A percentile compares a stretch with the other conserved stretches of the same genome.
Conservation (phyloP, 2,113 vertebrate species). For the Fukomys damarensis region DNA sequence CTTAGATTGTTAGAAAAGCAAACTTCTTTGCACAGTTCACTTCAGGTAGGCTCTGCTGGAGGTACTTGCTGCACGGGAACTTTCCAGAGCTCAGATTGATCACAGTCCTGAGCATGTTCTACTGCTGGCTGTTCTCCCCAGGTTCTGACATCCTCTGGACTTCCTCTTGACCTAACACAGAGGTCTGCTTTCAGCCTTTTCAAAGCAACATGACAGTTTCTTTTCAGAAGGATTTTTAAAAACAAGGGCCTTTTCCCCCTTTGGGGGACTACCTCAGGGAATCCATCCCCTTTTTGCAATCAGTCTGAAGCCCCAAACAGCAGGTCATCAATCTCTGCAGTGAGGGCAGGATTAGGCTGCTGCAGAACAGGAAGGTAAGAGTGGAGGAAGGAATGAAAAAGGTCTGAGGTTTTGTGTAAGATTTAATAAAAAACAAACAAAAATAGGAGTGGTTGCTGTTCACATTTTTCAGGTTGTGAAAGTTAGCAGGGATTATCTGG, state of each 20-base stretch:
- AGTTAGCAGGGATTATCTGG: slow-evolving; percentile 39
- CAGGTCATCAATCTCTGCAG: not conserved
- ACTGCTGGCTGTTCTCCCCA: not conserved
- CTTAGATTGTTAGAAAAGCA: not conserved
- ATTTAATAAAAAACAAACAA: slow-evolving; percentile 82
- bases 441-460: slow-evolving; percentile 77
- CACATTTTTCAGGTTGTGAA: slow-evolving; percentile 79
- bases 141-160: not conserved
- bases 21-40: not conserved
- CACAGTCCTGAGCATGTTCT: not conserved
- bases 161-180: not conserved
- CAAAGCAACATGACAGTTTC: not conserved
- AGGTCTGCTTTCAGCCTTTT: not conserved
- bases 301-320: not conserved
- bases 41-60: not conserved
- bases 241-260: not conserved
- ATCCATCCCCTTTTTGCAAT: not conserved
- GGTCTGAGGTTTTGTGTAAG: slow-evolving; percentile 73
- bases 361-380: slow-evolving; percentile 39
- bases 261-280: not conserved
- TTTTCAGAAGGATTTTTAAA: not conserved
- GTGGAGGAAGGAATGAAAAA: slow-evolving; percentile 70
- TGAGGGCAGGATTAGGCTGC: not conserved
- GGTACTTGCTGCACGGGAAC: not conserved
- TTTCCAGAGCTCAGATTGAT: not conserved